Percentiles rank a stretch among this genome's conserved stretches.
Conservation (phyloP, 2,888 invertebrate genomes). For the Caenorhabditis becei region DNA sequence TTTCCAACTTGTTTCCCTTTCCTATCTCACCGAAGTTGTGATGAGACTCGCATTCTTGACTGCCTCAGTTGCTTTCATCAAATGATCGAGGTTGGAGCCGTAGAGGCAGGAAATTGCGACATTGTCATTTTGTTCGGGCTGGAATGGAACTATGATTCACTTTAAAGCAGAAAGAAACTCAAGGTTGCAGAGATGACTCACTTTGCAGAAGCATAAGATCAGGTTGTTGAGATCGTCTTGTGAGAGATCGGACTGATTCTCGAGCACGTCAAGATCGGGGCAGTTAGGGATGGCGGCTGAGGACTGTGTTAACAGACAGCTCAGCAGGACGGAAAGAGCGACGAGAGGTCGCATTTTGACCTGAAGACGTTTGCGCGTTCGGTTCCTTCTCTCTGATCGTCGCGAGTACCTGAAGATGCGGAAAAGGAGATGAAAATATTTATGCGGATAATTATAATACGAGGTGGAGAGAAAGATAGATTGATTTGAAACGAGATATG, state of each 20-base stretch:
- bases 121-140: slow-evolving; percentile 58
- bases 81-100: slow-evolving; percentile 75
- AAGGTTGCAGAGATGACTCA: slow-evolving; percentile 25
- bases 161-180: neutral
- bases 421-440: slow-evolving; percentile 13
- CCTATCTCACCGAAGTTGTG: slow-evolving; percentile 66
- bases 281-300: slow-evolving; percentile 71
- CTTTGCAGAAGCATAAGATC: slow-evolving; percentile 73
- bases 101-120: slow-evolving; percentile 73
- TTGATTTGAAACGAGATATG: slow-evolving; percentile 45
- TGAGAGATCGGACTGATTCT: slow-evolving; percentile 64
- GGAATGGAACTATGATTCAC: slow-evolving; percentile 6
- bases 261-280: slow-evolving; percentile 75
- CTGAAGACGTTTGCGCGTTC: neutral
- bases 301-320: neutral
- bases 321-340: slow-evolving; percentile 13
- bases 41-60: slow-evolving; percentile 72
- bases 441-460: slow-evolving; percentile 14
- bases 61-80: slow-evolving; percentile 69
- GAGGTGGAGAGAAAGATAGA: slow-evolving; percentile 16
- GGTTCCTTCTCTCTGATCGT: neutral
- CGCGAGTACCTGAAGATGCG: neutral
- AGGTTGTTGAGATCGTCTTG: slow-evolving; percentile 66
- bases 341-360: slow-evolving; percentile 40
- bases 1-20: neutral